These are phyloP conservation scores for Augiades crinisus DNA, from an alignment of 2,888 invertebrate species.

Conservation along the genomic window DNA sequence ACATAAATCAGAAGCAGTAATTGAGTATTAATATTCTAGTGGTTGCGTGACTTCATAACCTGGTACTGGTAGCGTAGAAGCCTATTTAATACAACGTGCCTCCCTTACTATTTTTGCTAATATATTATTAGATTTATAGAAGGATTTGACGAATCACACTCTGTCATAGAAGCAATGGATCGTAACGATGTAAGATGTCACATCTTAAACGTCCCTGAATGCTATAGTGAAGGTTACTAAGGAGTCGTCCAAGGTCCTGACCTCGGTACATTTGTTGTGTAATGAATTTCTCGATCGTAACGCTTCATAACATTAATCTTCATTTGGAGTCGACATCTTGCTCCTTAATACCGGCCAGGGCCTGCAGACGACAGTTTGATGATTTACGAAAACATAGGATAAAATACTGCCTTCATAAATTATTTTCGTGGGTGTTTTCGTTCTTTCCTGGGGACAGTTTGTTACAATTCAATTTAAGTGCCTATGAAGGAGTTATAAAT, in stretches of 20 bases:
- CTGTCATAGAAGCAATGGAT: neutral
- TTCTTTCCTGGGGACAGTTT: neutral
- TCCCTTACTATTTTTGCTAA: neutral
- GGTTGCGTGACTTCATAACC: constrained; percentile 18
- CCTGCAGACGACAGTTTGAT: constrained; percentile 15
- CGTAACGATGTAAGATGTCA: neutral
- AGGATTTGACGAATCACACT: no score
- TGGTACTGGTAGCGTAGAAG: neutral
- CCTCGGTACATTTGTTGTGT: constrained; percentile 18
- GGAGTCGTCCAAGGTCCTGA: constrained; percentile 9
- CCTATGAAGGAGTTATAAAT: neutral
- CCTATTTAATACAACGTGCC: neutral
- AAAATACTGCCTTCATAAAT: constrained; percentile 14
- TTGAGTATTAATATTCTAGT: constrained; percentile 22
- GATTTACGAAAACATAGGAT: constrained; percentile 16
- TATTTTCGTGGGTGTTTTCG: neutral
- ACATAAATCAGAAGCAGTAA: constrained; percentile 20
- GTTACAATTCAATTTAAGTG: constrained; percentile 2
- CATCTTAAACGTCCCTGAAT: neutral
- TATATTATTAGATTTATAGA: no score
- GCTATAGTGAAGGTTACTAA: neutral
- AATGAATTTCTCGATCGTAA: constrained; percentile 22
- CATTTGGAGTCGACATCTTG: constrained; percentile 3
- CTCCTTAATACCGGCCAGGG: neutral
- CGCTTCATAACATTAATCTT: constrained; percentile 24